Evolutionary conservation across 2,888 invertebrate genomes (phyloP), one percentile per base, ranked within the genome.

Genomic region (Stenchaetothrips biformis): DNA sequence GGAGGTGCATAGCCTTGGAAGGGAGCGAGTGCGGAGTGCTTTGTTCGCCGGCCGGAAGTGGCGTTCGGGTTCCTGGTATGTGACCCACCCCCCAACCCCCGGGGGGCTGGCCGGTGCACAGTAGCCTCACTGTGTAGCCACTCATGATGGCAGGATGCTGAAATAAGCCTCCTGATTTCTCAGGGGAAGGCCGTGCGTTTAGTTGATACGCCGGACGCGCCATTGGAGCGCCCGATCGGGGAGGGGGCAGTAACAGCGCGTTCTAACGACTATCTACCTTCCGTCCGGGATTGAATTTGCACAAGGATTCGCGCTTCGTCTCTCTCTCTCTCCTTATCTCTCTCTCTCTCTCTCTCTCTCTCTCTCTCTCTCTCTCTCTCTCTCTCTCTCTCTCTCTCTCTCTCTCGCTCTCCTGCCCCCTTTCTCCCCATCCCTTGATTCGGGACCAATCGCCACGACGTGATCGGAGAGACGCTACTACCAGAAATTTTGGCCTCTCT

Each of bases 121-220:
- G n/a, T n/a, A n/a, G n/a, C n/a, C n/a, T n/a, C n/a, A n/a, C n/a
- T n/a, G n/a, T n/a, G n/a, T 53, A 37, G 37, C 37, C 37, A 37
- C 37, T 37, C 37, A 37, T 37, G 37, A 4, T 4, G 37, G 37
- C 53, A 53, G 67, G 7, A 67, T 67, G 9, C 21, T 21, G 67
- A 21, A 67, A 21, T 67, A 67, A 67, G 67, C 67, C 67, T 21
- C 21, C 67, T 67, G 67, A 67, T 67, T 67, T 67, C 67, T 67
- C 67, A n/a, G 67, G 67, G 67, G 67, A 59, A 21, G 21, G 18
- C 59, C 16, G 13, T 53, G 8, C 62, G 67, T 67, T 67, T 67
- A 67, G 67, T 67, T 67, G 21, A 67, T 67, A 67, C 67, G 7
- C 67, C 4, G 67, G 7, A 67, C 67, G 67, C 67, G 67, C 21